Percentiles rank a stretch among this genome's conserved stretches.
These are phyloP conservation scores for Phylloscopus trochilus DNA, from an alignment of 2,113 vertebrate genomes.

Conservation along the genomic window DNA sequence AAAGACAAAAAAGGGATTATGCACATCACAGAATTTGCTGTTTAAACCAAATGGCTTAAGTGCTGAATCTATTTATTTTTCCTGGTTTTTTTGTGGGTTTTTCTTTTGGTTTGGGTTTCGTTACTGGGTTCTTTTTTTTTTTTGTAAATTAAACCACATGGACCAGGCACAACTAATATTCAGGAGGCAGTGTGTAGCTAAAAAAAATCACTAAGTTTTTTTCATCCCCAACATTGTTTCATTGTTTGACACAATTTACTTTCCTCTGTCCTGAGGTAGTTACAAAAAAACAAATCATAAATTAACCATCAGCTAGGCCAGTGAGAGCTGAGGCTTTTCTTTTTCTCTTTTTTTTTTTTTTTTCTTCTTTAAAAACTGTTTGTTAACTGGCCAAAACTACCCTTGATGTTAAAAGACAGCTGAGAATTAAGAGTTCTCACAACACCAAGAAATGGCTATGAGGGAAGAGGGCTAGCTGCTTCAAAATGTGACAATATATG, in stretches of 20 bases:
- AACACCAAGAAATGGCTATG: constrained; percentile 74
- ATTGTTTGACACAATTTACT: constrained; percentile 60
- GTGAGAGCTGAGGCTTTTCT: constrained; percentile 61
- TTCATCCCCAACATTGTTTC: constrained; percentile 58
- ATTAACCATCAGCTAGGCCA: constrained; percentile 65
- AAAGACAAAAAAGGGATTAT: constrained; percentile 79
- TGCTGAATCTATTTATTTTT: constrained; percentile 64
- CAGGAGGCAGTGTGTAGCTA: constrained; percentile 78
- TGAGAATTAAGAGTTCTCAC: constrained; percentile 71
- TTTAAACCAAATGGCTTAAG: constrained; percentile 71
- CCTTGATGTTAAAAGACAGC: constrained; percentile 76
- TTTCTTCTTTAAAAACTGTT: constrained; percentile 55
- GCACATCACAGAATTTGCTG: constrained; percentile 82
- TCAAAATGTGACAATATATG: constrained; percentile 56
- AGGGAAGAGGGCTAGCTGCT: constrained; percentile 74
- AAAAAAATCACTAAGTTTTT: constrained; percentile 73
- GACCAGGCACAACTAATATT: constrained; percentile 79
- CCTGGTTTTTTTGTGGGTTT: not conserved
- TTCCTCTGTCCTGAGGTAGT: constrained; percentile 84
- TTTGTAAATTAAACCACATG: constrained; percentile 72
- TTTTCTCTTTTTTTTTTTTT: not conserved
- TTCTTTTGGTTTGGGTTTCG: constrained; percentile 26
- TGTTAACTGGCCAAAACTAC: constrained; percentile 75
- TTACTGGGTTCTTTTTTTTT: not conserved
- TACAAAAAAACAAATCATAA: constrained; percentile 72